Base-by-base conservation (phyloP, 2,888 invertebrate species). In the Agrotis exclamationis region DNA sequence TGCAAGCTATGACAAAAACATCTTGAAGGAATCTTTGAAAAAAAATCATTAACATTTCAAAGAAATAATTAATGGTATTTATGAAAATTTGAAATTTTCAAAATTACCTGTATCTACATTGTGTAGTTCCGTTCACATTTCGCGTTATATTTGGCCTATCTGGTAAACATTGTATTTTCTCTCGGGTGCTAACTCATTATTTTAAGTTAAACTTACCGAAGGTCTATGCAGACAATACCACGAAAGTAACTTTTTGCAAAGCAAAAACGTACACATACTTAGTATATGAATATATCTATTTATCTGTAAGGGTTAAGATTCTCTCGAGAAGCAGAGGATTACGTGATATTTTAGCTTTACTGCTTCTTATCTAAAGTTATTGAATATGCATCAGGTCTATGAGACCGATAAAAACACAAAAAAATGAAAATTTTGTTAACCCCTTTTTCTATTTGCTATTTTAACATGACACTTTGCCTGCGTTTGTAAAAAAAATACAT, bases 281-380 rank as follows among this genome's bases (percentile, higher is more conserved):
- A 84, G 82, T 86, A 87, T 73, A 63, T 63, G 59, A 63, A 80
- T 74, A 80, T 87, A 88, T 84, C 84, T 91, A 91, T 91, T 87
- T 91, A 90, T 92, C 89, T 91, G 77, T 93, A 88, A 85, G 81
- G 86, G 84, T 87, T 86, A 84, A 85, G 86, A 93, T 94, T 94
- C 94, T 96, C 94, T 92, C 85, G 76, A 74, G 73, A 85, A 84
- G 88, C 85, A 88, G 94, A 93, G 94, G 90, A 93, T 92, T 90
- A 87, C 88, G 96, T 96, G 96, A 96, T 96, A 96, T 94, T 93
- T 94, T 93, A 95, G 96, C 96, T 96, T 96, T 96, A 96, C 93
- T 90, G 95, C 95, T 94, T 93, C 92, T 90, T 90, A 88, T 85
- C 88, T 92, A 88, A 92, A 87, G 86, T 88, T 91, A 91, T 79